Evolutionary conservation across 1,140 invertebrate genomes (phyloP), one percentile per base, ranked within the genome.

Genomic region (Drosophila tani): DNA sequence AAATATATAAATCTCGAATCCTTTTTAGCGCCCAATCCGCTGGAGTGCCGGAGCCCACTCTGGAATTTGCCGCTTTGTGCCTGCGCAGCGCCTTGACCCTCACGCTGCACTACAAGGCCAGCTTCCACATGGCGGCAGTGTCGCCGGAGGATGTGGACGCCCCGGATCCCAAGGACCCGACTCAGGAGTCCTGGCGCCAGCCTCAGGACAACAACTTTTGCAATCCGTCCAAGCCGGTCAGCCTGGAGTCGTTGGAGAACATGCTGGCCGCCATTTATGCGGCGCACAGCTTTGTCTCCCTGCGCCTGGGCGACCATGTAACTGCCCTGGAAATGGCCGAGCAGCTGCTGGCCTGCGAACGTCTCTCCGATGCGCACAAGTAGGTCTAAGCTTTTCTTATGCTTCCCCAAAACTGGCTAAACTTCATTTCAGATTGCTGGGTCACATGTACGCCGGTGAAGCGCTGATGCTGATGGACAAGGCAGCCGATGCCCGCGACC

Each of bases 41-140:
- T 88, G 96, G 97, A 2, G 96, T 98, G 66, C 97, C 97, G 50
- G 95, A 97, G 46, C 94, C 97, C 4, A 97, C 96, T n/a, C 93
- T 99, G 50, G 97, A 98, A 93, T 99, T 99, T 94, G 97, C 96
- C 12, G 95, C 96, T 12, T 91, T 98, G 7, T 99, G 98, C 93
- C 91, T 99, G 47, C 95, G 96, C 76, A 99, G 98, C 94, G 97
- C 98, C 15, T 93, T 97, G 14, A 94, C 95, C 50, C 91, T 97
- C 0, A 70, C 90, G 7, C 75, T 90, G 67, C 74, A 80, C 87
- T 62, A 94, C 93, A 70, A 94, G 93, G 82, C 93, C 85, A 21
- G 92, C 79, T 70, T 94, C 5, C 94, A 59, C 81, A 93, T 70
- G 93, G 15, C 41, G 7, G 63, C 49, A 8, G 93, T 19, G 5